Evolutionary conservation across 2,113 vertebrate species (phyloP).

Genomic region (Prionailurus bengalensis): DNA sequence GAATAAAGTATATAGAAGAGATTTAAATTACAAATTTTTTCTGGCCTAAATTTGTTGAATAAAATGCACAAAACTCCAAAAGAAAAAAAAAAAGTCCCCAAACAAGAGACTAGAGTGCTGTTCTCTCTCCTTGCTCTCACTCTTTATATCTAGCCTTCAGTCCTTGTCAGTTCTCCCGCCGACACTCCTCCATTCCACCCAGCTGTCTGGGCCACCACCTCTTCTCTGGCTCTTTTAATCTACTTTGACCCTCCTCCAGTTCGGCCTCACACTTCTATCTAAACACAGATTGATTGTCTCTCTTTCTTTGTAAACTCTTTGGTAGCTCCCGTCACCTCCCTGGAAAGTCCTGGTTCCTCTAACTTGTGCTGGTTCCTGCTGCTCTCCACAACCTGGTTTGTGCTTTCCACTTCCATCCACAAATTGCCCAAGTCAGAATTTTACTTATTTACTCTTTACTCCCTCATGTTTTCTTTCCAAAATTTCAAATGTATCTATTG

Average conservation of each 20-base stretch:
- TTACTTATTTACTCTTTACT: not conserved
- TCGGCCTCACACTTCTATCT: not conserved
- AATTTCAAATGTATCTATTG: not conserved
- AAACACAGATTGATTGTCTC: not conserved
- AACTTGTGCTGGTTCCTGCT: not conserved
- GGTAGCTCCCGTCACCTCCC: not conserved
- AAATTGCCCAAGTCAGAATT: not conserved
- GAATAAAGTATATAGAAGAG: not conserved
- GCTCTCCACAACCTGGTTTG: not conserved
- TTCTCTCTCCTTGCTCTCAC: not conserved
- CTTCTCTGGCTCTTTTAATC: not conserved
- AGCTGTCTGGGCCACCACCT: not conserved
- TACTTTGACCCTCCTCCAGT: not conserved
- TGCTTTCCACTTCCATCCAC: not conserved
- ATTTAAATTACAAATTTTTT: constrained; percentile 46
- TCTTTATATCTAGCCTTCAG: not conserved
- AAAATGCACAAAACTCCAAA: constrained; percentile 55
- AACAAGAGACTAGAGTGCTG: not conserved
- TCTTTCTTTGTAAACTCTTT: not conserved
- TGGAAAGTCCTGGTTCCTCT: not conserved
- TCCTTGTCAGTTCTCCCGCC: not conserved
- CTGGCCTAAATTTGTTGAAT: constrained; percentile 81
- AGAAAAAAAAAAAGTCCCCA: too few relatives aligned
- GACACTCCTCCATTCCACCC: not conserved
- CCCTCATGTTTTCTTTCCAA: not conserved